A percentile compares a stretch with the other conserved stretches of the same genome.
Evolutionary conservation across 2,888 invertebrate genomes (phyloP).

Genomic region (Andrena minutula): DNA sequence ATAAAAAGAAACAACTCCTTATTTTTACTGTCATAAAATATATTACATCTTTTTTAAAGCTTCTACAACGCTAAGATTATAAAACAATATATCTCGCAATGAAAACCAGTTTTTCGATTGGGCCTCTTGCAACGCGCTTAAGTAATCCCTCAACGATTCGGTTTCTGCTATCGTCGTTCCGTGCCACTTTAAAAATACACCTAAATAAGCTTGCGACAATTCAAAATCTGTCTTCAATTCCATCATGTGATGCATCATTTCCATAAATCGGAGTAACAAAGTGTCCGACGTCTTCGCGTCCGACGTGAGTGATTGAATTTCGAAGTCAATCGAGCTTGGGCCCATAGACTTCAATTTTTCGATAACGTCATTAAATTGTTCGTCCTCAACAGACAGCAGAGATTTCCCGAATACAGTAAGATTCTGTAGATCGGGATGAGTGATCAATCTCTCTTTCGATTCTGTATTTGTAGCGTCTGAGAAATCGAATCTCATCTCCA

Average conservation of each 20-base stretch:
- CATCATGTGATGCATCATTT: constrained; percentile 90
- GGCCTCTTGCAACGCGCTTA: constrained; percentile 87
- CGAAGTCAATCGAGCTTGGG: constrained; percentile 94
- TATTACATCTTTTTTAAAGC: constrained; percentile 87
- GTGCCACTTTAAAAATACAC: constrained; percentile 94
- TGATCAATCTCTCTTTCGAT: constrained; percentile 85
- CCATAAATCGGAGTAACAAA: constrained; percentile 92
- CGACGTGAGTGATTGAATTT: constrained; percentile 92
- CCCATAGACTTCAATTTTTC: constrained; percentile 90
- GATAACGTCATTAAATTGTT: constrained; percentile 87
- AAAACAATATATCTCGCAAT: constrained; percentile 90
- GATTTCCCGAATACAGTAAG: constrained; percentile 90
- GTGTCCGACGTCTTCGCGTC: constrained; percentile 90
- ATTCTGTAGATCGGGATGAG: constrained; percentile 88
- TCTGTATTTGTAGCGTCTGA: constrained; percentile 84
- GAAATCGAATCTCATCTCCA: constrained; percentile 93
- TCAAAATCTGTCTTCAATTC: constrained; percentile 94
- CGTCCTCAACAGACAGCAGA: constrained; percentile 86
- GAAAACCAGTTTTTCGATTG: constrained; percentile 89
- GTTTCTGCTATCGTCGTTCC: constrained; percentile 87
- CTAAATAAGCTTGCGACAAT: constrained; percentile 95
- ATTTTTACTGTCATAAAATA: constrained; percentile 30
- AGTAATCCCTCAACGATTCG: constrained; percentile 86
- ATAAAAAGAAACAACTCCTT: constrained; percentile 6
- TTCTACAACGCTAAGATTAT: constrained; percentile 91